Conservation (phyloP, 2,797 vertebrate species). For the Delichon dasypus region DNA sequence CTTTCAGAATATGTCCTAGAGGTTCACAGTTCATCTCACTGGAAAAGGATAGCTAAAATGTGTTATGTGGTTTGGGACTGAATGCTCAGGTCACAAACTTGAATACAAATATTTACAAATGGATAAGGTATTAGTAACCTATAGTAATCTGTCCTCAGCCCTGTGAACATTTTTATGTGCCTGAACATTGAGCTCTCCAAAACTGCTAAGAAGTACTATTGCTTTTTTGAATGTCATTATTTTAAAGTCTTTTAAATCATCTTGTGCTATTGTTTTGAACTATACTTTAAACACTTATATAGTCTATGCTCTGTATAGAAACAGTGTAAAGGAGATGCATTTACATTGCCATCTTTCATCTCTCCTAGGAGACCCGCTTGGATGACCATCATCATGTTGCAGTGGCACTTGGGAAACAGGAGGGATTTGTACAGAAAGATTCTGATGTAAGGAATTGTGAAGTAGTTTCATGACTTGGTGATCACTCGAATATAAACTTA, state of each 20-base stretch:
- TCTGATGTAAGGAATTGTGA: constrained; percentile 64
- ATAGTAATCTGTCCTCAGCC: background rate
- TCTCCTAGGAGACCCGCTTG: constrained; percentile 86
- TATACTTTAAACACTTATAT: background rate
- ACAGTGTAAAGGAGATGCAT: background rate
- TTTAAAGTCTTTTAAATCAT: background rate
- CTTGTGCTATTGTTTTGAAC: background rate
- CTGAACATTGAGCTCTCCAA: background rate
- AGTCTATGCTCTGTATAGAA: background rate
- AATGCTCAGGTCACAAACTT: background rate
- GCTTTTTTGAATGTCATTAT: background rate
- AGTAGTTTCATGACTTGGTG: background rate
- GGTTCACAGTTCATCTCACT: background rate
- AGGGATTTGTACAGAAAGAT: constrained; percentile 37
- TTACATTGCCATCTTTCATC: background rate
- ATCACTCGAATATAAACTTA: background rate
- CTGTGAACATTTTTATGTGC: background rate
- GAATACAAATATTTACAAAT: background rate
- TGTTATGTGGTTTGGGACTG: background rate
- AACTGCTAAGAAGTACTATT: background rate
- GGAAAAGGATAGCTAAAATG: background rate
- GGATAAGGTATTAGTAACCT: background rate
- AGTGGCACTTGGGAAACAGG: constrained; percentile 84
- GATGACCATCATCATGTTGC: constrained; percentile 90
- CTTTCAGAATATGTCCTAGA: background rate